Evolutionary conservation across 2,888 invertebrate genomes (phyloP), one percentile per base, ranked within the genome.

Genomic region (Notocelia uddmanniana): DNA sequence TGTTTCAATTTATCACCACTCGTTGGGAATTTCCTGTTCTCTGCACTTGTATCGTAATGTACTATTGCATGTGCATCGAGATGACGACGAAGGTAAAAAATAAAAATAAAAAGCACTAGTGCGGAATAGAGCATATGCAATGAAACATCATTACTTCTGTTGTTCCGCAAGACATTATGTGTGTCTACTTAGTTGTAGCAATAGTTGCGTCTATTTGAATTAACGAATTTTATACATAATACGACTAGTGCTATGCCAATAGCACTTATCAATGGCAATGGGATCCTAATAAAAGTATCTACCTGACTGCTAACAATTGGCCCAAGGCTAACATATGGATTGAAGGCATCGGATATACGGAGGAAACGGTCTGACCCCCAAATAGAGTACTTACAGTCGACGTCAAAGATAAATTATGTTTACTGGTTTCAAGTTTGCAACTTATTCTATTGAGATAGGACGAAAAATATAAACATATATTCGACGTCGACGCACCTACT

Each of bases 171-270:
- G n/a, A 6, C 5, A 45, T 45, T 45, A 15, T 45, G 45, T 6
- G 15, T 45, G n/a, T n/a, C n/a, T n/a, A 45, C 13, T 41, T n/a
- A n/a, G 8, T 31, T 31, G 45, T 15, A 41, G 45, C 45, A 45
- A 15, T 41, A 15, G 5, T 5, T 37, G n/a, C 85, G 3, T 2
- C 13, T 58, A 37, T 34, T 50, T 26, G 23, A 41, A 58, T 64
- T 52, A 59, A 71, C 64, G 5, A 52, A 59, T 66, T 63, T 71
- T 66, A 71, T 70, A 70, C 66, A 58, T 71, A 34, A 59, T 59
- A 45, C 52, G 59, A 66, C 68, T 70, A 72, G 15, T 48, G 52
- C 19, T 74, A 69, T 21, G 63, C 62, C 18, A 60, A 60, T 45
- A 48, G 41, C 18, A 67, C 34, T 67, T 72, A 67, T 67, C 71